Conservation (phyloP, 2,113 vertebrate species). For the Pionites leucogaster region DNA sequence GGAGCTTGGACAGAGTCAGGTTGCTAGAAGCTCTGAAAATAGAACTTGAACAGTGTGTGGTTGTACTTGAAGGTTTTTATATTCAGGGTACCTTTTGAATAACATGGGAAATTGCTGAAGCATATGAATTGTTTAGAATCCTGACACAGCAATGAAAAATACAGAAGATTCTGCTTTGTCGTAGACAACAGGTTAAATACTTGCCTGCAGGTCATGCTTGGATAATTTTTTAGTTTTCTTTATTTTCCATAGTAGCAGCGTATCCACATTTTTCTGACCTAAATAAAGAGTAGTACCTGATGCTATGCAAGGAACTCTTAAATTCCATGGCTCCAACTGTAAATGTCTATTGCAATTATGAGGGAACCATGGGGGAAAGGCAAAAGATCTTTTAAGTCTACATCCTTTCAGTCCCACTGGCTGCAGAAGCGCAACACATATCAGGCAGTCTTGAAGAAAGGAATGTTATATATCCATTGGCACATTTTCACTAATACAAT, state of each 20-base stretch:
- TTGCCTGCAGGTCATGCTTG: neutral
- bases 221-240: neutral
- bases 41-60: neutral
- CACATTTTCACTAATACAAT: neutral
- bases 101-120: neutral
- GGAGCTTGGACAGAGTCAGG: neutral
- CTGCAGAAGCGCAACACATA: neutral
- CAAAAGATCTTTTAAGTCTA: neutral
- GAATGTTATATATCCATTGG: neutral
- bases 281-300: neutral
- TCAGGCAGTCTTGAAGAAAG: neutral
- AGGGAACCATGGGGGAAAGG: neutral
- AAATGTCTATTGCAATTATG: neutral
- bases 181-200: neutral
- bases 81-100: neutral
- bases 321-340: neutral
- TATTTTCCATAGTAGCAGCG: neutral
- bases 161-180: neutral
- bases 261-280: neutral
- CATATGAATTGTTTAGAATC: neutral
- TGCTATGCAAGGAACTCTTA: neutral
- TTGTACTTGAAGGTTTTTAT: neutral
- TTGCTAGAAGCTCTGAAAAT: neutral
- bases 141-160: neutral
- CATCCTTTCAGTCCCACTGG: neutral